Evolutionary conservation across 1,140 invertebrate species (phyloP).

Genomic region (Chymomyza costata): DNA sequence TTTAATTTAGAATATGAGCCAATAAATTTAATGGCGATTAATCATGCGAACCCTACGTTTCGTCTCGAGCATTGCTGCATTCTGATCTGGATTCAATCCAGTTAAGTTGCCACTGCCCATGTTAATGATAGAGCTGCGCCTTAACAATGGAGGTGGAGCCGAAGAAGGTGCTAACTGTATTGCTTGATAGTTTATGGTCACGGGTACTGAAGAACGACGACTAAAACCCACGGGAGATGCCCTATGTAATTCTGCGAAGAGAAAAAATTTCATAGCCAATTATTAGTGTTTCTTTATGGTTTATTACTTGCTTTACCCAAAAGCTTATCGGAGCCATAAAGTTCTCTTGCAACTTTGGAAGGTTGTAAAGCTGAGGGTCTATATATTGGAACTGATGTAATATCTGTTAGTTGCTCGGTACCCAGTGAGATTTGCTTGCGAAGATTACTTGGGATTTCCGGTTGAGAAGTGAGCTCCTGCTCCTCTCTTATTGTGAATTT

Average conservation of each 20-base stretch:
- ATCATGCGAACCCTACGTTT: conserved; percentile 70
- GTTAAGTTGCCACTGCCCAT: conserved; percentile 12
- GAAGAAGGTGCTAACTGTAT: conserved; percentile 25
- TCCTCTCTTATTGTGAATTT: conserved; percentile 30
- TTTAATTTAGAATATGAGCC: too few species aligned
- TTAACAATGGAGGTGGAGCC: conserved; percentile 18
- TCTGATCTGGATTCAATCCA: conserved; percentile 11
- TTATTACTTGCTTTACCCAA: conserved; percentile 1
- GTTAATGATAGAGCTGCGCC: conserved; percentile 49
- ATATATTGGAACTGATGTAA: conserved; percentile 5
- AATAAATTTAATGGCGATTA: conserved; percentile 54
- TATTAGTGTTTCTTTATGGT: background rate
- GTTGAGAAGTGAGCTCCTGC: background rate
- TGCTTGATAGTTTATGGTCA: conserved; percentile 58
- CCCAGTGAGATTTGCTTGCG: conserved; percentile 19
- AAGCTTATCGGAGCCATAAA: conserved; percentile 16
- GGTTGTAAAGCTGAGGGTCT: background rate
- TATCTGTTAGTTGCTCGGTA: conserved; percentile 3
- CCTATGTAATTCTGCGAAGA: background rate
- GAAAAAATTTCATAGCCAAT: background rate
- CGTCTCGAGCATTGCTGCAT: conserved; percentile 12
- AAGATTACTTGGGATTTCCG: conserved; percentile 11
- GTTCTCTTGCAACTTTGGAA: background rate
- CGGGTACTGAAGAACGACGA: conserved; percentile 49
- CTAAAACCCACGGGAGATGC: conserved; percentile 9